Percentiles rank a stretch among this genome's conserved stretches.
These are phyloP conservation scores for Anableps anableps DNA, from an alignment of 2,797 vertebrate genomes.

Conservation along the genomic window DNA sequence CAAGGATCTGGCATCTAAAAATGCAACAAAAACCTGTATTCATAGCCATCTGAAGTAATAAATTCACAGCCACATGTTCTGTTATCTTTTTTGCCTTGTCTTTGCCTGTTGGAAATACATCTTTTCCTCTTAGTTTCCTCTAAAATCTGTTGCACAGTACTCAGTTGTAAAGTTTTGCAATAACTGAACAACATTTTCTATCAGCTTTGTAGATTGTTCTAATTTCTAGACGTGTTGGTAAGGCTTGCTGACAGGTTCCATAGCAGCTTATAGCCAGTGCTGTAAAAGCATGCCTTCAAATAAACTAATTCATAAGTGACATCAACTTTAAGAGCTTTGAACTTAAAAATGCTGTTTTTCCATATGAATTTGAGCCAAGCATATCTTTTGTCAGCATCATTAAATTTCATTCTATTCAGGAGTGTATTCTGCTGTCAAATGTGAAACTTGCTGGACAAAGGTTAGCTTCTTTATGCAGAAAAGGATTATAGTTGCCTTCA, in stretches of 20 bases:
- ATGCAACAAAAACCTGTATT: not conserved
- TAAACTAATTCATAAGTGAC: not conserved
- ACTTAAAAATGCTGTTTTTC: not conserved
- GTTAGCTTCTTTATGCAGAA: not conserved
- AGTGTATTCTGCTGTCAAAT: not conserved
- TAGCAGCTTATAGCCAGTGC: not conserved
- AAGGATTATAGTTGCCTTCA: not conserved
- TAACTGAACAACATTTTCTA: not conserved
- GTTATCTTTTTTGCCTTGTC: not conserved
- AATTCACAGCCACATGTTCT: not conserved
- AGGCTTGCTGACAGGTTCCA: not conserved
- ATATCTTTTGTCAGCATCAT: not conserved
- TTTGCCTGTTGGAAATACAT: not conserved
- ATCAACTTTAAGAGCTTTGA: not conserved
- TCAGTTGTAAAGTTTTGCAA: not conserved
- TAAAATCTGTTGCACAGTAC: not conserved
- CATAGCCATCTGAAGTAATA: not conserved
- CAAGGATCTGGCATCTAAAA: not conserved
- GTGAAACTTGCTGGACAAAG: not conserved
- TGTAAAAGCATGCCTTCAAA: not conserved
- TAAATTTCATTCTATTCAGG: not conserved
- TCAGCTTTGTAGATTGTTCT: not conserved
- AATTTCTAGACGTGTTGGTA: not conserved
- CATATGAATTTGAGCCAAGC: not conserved
- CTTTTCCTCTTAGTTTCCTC: not conserved